Percentiles rank a stretch among this genome's conserved stretches.
Conservation (phyloP, 2,113 vertebrate genomes). For the Lepidothrix coronata region DNA sequence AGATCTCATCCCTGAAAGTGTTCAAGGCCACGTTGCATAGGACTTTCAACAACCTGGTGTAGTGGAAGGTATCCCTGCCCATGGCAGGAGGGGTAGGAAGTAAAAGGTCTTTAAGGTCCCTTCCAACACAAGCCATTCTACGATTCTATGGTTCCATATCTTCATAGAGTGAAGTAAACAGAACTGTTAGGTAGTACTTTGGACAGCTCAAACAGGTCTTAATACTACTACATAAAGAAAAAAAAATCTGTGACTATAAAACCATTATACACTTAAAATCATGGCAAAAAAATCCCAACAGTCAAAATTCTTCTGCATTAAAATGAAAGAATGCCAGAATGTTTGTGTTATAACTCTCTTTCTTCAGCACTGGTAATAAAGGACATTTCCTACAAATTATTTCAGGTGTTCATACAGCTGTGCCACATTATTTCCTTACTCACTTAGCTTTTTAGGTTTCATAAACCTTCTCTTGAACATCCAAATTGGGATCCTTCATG, state of each 20-base stretch:
- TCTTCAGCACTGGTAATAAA: background rate
- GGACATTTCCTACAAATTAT: background rate
- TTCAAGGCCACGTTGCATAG: background rate
- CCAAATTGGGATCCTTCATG: background rate
- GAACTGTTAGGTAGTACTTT: background rate
- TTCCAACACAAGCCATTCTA: background rate
- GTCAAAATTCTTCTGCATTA: background rate
- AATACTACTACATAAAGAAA: background rate
- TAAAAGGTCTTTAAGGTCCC: background rate
- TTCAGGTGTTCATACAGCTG: background rate
- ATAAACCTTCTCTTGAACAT: constrained; percentile 4
- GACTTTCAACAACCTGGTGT: background rate
- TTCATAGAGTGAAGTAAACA: background rate
- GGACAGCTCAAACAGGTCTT: background rate
- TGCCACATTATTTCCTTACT: constrained; percentile 10
- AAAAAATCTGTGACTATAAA: background rate
- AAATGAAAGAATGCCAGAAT: background rate
- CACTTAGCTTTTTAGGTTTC: constrained; percentile 8
- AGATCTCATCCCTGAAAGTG: background rate
- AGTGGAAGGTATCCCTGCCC: background rate
- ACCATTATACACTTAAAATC: background rate
- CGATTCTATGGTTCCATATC: background rate
- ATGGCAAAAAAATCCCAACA: background rate
- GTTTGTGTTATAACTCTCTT: background rate
- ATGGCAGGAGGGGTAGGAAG: background rate